These are phyloP conservation scores for Piprites chloris DNA, from an alignment of 2,113 vertebrate species.

Conservation along the genomic window DNA sequence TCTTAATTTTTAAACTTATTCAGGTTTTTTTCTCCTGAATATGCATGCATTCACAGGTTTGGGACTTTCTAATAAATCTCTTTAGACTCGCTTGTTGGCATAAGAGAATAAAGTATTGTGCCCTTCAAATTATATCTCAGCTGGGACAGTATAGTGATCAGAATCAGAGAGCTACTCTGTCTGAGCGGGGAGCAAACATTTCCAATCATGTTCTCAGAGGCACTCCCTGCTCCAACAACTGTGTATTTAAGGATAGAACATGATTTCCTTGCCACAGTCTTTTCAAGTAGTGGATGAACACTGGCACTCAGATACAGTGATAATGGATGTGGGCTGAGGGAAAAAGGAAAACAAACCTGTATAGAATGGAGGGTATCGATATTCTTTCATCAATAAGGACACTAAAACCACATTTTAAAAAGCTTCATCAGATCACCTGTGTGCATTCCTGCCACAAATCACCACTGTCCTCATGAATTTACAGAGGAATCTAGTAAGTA, in stretches of 20 bases:
- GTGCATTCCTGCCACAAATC: not conserved
- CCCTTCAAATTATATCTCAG: not conserved
- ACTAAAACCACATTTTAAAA: not conserved
- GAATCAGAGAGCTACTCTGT: not conserved
- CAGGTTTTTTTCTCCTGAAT: not conserved
- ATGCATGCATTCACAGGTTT: not conserved
- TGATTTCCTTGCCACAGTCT: rapidly evolving
- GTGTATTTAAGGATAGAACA: not conserved
- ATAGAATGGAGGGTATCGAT: not conserved
- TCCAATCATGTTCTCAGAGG: not conserved
- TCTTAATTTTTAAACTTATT: not conserved
- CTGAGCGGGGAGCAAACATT: not conserved
- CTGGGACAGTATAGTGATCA: not conserved
- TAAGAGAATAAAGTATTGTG: not conserved
- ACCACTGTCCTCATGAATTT: not conserved
- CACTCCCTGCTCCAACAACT: not conserved
- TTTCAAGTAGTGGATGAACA: rapidly evolving
- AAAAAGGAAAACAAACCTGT: not conserved
- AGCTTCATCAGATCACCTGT: not conserved
- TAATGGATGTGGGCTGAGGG: not conserved
- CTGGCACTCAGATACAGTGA: not conserved
- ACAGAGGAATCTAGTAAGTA: not conserved
- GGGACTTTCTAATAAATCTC: not conserved
- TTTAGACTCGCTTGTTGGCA: not conserved
- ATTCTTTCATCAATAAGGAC: not conserved